Base-by-base conservation (phyloP, 1,140 invertebrate species). In the Cepaea nemoralis region DNA sequence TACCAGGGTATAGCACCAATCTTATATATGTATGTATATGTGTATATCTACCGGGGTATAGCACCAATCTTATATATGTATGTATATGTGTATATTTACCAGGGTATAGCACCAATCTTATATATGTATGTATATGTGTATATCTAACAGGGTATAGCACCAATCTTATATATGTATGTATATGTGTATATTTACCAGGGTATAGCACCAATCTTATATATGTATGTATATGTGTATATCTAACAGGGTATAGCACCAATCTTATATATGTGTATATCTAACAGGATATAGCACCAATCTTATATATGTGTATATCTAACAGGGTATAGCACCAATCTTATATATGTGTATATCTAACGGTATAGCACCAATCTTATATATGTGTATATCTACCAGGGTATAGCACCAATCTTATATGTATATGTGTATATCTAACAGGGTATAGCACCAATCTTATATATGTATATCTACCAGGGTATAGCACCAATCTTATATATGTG, bases 291-390 rank as follows among this genome's bases (percentile, higher is more conserved):
- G 42, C 42, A 10, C 50, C 22, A 3, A 55, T 14, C 22, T n/a
- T n/a, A n/a, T n/a, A n/a, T n/a, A n/a, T 31, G 33, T 37, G n/a
- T 35, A 16, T 76, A n/a, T 50, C 37, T 84, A 81, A 86, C 79
- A 95, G 94, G 97, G 97, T 77, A 97, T 99, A 48, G 94, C 96
- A 24, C 97, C 98, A 22, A 94, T 99, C 50, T 92, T 99, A 66
- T n/a, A n/a, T n/a, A n/a, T n/a, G n/a, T n/a, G n/a, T n/a, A n/a
- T n/a, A n/a, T n/a, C n/a, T n/a, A n/a, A 55, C 3, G 50, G 50
- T 24, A 55, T 55, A 55, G 42, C 42, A 10, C 50, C 22, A 3
- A 55, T 14, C 22, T n/a, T n/a, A n/a, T n/a, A n/a, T n/a, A n/a
- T 31, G 33, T 37, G n/a, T 35, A 16, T 76, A n/a, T 50, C 37